Conservation (phyloP, 2,113 vertebrate species). For the Bungarus multicinctus region DNA sequence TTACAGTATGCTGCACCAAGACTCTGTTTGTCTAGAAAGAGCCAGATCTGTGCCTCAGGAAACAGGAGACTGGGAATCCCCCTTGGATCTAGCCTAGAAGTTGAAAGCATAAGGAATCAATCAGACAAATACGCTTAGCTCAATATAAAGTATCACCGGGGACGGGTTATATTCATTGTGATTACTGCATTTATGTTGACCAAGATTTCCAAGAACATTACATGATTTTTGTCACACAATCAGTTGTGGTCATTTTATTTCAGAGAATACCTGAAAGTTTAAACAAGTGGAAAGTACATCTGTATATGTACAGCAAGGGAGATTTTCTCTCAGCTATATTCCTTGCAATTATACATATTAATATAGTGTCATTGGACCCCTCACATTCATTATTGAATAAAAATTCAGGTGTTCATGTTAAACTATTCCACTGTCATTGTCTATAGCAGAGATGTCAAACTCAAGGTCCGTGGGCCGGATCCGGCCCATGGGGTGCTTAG, state of each 20-base stretch:
- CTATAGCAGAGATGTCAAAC: not conserved
- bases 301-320: not conserved
- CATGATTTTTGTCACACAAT: not conserved
- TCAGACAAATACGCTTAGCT: not conserved
- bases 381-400: not conserved
- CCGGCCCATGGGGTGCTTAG: no score
- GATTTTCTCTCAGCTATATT: not conserved
- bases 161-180: not conserved
- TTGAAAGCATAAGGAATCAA: not conserved
- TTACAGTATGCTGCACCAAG: not conserved
- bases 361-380: not conserved
- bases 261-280: not conserved
- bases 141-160: not conserved
- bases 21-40: not conserved
- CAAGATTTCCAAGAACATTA: constrained; percentile 8
- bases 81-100: not conserved
- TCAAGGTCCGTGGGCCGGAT: no score
- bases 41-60: not conserved
- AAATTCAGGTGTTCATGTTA: not conserved
- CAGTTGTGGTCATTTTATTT: not conserved
- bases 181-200: not conserved
- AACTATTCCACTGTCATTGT: not conserved
- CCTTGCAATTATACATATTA: not conserved
- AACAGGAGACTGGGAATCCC: not conserved
- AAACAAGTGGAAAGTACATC: not conserved